phyloP scores from a whole-genome alignment of 2,888 invertebrate genomes.

The Philereme vetulata region DNA sequence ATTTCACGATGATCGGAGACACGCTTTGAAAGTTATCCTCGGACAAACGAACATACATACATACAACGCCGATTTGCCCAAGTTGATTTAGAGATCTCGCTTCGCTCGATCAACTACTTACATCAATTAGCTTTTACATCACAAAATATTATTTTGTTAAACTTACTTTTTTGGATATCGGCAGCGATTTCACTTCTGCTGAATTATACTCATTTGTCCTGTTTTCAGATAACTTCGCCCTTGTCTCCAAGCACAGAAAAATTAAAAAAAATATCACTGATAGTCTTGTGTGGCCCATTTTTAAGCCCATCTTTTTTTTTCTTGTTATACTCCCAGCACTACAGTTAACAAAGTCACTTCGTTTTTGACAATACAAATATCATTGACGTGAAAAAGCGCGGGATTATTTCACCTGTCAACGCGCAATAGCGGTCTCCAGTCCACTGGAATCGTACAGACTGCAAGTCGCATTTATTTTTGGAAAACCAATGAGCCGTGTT shows the following conservation, averaged over 20 bases:
- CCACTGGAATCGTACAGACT: constrained; percentile 62
- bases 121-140: too few relatives aligned
- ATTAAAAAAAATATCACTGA: constrained; percentile 52
- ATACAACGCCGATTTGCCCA: too few relatives aligned
- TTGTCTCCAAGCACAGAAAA: constrained; percentile 49
- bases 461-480: constrained; percentile 60
- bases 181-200: constrained; percentile 46
- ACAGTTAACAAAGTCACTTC: constrained; percentile 1
- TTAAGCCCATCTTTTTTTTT: constrained; percentile 41
- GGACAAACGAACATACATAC: too few relatives aligned
- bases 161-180: constrained; percentile 47
- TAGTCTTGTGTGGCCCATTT: constrained; percentile 37
- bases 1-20: too few relatives aligned
- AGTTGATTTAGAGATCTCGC: too few relatives aligned
- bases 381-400: constrained; percentile 47
- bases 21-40: too few relatives aligned
- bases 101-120: too few relatives aligned
- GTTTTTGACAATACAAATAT: neutral
- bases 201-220: constrained; percentile 47
- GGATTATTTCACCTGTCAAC: constrained; percentile 44
- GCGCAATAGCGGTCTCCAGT: constrained; percentile 53
- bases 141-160: too few relatives aligned
- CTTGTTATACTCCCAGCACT: neutral
- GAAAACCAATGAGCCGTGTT: constrained; percentile 55
- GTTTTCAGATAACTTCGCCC: constrained; percentile 52